Conservation (phyloP, 2,888 invertebrate species). For the Anticlea derivata region DNA sequence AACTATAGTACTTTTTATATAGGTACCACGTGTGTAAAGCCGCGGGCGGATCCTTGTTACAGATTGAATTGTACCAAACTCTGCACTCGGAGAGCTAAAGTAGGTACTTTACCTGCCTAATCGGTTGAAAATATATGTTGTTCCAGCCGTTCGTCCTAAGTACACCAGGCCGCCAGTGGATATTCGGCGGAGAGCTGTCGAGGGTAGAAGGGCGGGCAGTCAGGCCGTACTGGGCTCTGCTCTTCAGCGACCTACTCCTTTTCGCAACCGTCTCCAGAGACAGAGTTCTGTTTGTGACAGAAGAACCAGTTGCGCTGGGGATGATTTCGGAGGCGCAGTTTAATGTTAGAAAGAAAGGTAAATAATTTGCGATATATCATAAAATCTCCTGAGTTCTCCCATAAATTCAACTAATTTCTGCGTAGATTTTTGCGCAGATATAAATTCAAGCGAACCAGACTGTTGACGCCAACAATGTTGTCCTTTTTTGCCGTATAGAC, state of each 20-base stretch:
- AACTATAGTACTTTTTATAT: too few species aligned
- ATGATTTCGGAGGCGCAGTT: constrained; percentile 93
- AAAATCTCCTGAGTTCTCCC: too few species aligned
- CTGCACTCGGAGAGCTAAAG: too few species aligned
- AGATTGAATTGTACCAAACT: too few species aligned
- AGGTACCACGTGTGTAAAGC: too few species aligned
- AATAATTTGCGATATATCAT: not conserved
- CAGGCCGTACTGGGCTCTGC: constrained; percentile 92
- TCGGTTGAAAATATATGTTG: constrained; percentile 5
- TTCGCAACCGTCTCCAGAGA: constrained; percentile 94
- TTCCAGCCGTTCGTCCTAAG: constrained; percentile 91
- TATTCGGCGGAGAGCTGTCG: constrained; percentile 93
- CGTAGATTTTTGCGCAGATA: too few species aligned
- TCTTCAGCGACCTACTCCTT: constrained; percentile 92
- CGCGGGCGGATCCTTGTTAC: too few species aligned
- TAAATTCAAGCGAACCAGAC: too few species aligned
- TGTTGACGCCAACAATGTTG: too few species aligned
- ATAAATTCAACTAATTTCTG: too few species aligned
- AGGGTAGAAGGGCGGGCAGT: constrained; percentile 92
- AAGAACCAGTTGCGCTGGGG: constrained; percentile 91
- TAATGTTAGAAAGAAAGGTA: constrained; percentile 92
- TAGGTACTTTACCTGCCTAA: too few species aligned
- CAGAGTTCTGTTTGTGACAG: constrained; percentile 93
- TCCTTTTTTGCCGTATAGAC: too few species aligned
- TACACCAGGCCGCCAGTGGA: constrained; percentile 94